Evolutionary conservation across 1,140 invertebrate genomes (phyloP).

Genomic region (Leptinotarsa lineolata): DNA sequence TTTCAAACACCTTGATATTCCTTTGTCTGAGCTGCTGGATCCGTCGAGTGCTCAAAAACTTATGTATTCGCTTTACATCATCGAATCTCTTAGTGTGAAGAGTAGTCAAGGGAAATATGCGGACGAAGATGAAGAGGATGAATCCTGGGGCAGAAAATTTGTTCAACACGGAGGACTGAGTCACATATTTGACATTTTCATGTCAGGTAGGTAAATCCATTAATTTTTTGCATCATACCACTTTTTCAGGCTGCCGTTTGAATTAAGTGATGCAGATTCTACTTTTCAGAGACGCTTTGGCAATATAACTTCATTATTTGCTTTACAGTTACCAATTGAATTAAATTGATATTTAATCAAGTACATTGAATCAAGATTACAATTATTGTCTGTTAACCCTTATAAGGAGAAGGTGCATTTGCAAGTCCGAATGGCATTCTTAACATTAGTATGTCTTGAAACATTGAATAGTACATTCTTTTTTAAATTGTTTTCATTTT

Average conservation of each 20-base stretch:
- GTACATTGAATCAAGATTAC: too few species aligned
- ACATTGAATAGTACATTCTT: not conserved
- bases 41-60: conserved; percentile 88
- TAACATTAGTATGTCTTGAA: too few species aligned
- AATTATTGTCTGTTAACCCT: too few species aligned
- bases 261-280: too few species aligned
- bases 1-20: conserved; percentile 73
- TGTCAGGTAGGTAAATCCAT: conserved; percentile 67
- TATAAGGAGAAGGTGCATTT: too few species aligned
- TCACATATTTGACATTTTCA: conserved; percentile 90
- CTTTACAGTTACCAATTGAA: too few species aligned
- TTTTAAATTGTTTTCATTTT: conserved; percentile 17
- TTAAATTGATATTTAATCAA: too few species aligned
- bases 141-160: conserved; percentile 76
- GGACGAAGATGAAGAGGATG: conserved; percentile 39
- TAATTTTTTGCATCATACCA: too few species aligned
- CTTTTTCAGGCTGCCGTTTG: too few species aligned
- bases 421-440: too few species aligned
- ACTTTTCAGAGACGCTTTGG: too few species aligned
- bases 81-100: conserved; percentile 67
- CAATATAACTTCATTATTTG: too few species aligned
- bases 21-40: conserved; percentile 77
- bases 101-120: conserved; percentile 34
- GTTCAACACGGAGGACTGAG: conserved; percentile 84
- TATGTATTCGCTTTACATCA: conserved; percentile 93